Conservation (phyloP, 1,140 invertebrate genomes). For the Zaprionus capensis region DNA sequence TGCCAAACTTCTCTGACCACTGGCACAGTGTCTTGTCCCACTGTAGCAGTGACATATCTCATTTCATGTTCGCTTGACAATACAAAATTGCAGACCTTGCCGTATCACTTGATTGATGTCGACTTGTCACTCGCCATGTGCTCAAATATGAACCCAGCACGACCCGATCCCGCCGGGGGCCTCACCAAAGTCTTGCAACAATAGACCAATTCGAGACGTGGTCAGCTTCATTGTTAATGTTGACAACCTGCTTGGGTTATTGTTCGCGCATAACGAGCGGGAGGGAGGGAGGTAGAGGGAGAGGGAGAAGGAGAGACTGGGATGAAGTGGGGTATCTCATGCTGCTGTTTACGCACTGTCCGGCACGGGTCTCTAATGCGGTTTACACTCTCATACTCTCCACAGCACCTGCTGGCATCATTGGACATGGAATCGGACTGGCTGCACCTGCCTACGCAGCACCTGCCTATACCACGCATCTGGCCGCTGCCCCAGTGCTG, state of each 20-base stretch:
- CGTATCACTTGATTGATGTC: slow-evolving; percentile 56
- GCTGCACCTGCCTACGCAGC: slow-evolving; percentile 71
- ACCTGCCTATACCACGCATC: slow-evolving; percentile 70
- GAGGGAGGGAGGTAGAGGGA: not conserved
- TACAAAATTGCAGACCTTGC: slow-evolving; percentile 35
- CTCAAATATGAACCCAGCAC: slow-evolving; percentile 21
- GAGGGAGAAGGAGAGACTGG: not conserved
- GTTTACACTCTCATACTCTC: slow-evolving; percentile 18
- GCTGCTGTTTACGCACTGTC: slow-evolving; percentile 14
- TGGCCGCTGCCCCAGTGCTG: slow-evolving; percentile 70
- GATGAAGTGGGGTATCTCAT: not conserved
- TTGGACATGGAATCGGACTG: slow-evolving; percentile 71
- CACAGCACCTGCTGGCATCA: slow-evolving; percentile 65
- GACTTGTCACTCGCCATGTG: slow-evolving; percentile 43
- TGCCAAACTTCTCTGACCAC: not conserved
- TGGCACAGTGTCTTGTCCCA: not conserved
- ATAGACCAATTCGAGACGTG: slow-evolving; percentile 25
- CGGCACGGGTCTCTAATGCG: slow-evolving; percentile 19
- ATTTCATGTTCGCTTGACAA: slow-evolving; percentile 34
- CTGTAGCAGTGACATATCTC: slow-evolving; percentile 11
- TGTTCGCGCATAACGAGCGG: slow-evolving; percentile 4
- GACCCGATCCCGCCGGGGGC: not conserved
- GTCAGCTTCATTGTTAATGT: slow-evolving; percentile 49
- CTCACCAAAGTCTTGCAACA: slow-evolving; percentile 3
- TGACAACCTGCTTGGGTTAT: slow-evolving; percentile 11